Evolutionary conservation across 2,113 vertebrate genomes (phyloP).

Genomic region (Lipotes vexillifer): DNA sequence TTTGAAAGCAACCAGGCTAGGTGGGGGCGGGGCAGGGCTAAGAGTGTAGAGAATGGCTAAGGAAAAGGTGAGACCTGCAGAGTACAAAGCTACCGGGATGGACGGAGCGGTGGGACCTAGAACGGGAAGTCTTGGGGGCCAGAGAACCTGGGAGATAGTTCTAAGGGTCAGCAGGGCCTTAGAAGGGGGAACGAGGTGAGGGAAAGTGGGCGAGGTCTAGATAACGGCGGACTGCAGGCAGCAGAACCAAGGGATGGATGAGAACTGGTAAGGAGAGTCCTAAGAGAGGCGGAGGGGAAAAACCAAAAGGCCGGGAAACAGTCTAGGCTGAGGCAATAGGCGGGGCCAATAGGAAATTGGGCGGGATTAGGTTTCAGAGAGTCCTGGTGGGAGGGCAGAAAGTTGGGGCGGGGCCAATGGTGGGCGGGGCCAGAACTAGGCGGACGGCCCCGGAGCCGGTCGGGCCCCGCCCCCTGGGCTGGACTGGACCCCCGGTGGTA

Average conservation of each 20-base stretch:
- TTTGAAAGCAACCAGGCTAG: background rate
- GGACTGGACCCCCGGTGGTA: background rate
- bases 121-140: background rate
- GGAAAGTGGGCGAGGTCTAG: background rate
- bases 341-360: background rate
- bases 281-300: background rate
- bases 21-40: no score
- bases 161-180: background rate
- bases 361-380: background rate
- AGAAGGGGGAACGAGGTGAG: background rate
- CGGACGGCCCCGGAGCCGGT: accelerated
- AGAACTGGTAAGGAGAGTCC: background rate
- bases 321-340: background rate
- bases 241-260: background rate
- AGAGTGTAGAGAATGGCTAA: background rate
- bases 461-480: background rate
- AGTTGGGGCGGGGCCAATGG: background rate
- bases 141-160: background rate
- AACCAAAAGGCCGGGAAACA: background rate
- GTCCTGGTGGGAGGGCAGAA: background rate
- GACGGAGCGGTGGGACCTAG: background rate
- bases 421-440: background rate
- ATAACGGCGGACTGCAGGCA: background rate
- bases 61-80: background rate
- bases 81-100: background rate